phyloP scores from a whole-genome alignment of 2,113 vertebrate species.

The Aramus guarauna region DNA sequence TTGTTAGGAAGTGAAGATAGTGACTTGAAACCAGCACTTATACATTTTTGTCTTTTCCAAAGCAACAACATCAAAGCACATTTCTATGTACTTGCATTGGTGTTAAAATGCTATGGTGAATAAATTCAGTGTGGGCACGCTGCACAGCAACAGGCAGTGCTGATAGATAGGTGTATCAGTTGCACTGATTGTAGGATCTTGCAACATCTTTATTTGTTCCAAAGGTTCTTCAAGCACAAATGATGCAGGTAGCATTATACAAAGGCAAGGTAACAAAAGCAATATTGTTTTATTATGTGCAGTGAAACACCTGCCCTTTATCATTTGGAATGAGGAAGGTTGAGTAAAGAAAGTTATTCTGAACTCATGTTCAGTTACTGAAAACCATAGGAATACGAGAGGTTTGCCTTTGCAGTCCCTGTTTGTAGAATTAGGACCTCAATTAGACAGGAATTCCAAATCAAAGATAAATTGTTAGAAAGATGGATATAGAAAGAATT shows the following conservation, averaged over 20 bases:
- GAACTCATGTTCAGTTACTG: not conserved
- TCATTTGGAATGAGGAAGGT: not conserved
- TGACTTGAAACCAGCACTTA: not conserved
- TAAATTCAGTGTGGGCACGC: not conserved
- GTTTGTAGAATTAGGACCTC: not conserved
- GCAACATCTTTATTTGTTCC: not conserved
- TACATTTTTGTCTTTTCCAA: not conserved
- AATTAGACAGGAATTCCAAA: not conserved
- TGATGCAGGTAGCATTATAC: not conserved
- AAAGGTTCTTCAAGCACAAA: not conserved
- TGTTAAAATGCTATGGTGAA: not conserved
- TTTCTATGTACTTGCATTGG: not conserved
- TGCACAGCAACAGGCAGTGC: not conserved
- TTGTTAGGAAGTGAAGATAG: not conserved
- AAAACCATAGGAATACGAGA: not conserved
- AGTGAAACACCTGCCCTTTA: not conserved
- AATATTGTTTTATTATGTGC: not conserved
- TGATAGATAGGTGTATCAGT: not conserved
- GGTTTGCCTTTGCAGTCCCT: not conserved
- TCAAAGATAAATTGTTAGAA: not conserved
- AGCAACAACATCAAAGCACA: not conserved
- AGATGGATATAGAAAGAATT: not conserved
- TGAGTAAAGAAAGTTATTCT: not conserved
- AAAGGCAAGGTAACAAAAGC: not conserved
- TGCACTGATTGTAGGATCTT: not conserved